Evolutionary conservation across 2,797 vertebrate species (phyloP), one percentile per base, ranked within the genome.

Genomic region (Amblyopsis hoosieri): DNA sequence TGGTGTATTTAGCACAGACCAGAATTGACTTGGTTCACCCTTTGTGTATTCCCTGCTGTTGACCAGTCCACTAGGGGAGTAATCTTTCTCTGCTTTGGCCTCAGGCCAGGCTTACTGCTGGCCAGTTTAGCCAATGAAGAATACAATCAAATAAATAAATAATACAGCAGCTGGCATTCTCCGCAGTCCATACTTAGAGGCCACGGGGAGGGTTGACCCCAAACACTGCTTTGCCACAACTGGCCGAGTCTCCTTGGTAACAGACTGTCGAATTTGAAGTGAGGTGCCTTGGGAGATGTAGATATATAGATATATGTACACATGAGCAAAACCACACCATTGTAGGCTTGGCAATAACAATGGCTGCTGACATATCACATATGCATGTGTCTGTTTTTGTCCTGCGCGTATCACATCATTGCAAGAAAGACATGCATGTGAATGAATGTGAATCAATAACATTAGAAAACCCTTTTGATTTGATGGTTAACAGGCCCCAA

Each of bases 171-270:
- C 85, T 89, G 87, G 90, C 86, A 86, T 87, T 89, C 87, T 88
- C 86, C 87, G 88, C 87, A 86, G 90, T 90, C 88, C 88, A 91
- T 85, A 91, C 85, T 91, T 92, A 91, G 86, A 56, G 85, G 84
- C 88, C 82, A 51, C 71, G 12, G 86, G 88, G 87, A 90, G 67
- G 67, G 81, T 64, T 85, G 86, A 91, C 88, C 90, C 86, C 86
- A 82, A 89, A 90, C 85, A 72, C 84, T 84, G 85, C 83, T 87
- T 88, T 85, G 87, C 88, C 85, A 89, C 85, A 83, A 86, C 77
- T 54, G 58, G 80, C 81, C 73, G 48, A 63, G 90, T 93, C 87
- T 83, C 91, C 91, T 84, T 92, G 89, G 91, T 86, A 92, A 93
- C 90, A 86, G 89, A 89, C 85, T 74, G 79, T 88, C 88, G 86